Conservation (phyloP, 2,797 vertebrate species). For the Mus spretus region DNA sequence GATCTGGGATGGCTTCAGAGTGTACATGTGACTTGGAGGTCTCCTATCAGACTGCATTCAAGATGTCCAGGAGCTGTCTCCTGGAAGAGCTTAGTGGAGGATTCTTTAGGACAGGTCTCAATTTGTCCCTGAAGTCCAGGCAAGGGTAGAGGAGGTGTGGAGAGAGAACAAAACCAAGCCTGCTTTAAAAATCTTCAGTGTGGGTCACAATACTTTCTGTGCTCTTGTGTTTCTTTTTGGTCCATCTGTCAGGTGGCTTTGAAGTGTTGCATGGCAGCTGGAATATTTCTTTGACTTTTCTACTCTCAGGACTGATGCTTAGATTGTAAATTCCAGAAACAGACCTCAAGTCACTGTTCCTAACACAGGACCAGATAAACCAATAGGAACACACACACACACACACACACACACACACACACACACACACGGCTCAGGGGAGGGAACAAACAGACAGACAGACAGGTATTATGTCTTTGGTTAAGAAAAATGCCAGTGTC, state of each 20-base stretch:
- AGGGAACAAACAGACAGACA: not conserved
- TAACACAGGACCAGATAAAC: constrained; percentile 12
- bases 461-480: not conserved
- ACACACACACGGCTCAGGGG: no score
- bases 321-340: constrained; percentile 42
- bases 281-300: constrained; percentile 43
- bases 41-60: not conserved
- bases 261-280: not conserved
- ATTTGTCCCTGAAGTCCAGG: not conserved
- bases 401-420: not conserved
- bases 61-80: not conserved
- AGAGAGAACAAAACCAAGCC: not conserved
- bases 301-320: not conserved
- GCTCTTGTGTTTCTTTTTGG: not conserved
- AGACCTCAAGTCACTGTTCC: constrained; percentile 75
- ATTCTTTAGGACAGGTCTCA: not conserved
- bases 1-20: not conserved
- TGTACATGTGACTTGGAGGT: not conserved
- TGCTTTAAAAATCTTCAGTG: not conserved
- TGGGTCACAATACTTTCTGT: not conserved
- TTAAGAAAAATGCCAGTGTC: not conserved
- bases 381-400: not conserved
- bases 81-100: not conserved
- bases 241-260: not conserved
- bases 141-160: not conserved